Evolutionary conservation across 2,113 vertebrate genomes (phyloP), one percentile per base, ranked within the genome.

Genomic region (Ctenomys sociabilis): DNA sequence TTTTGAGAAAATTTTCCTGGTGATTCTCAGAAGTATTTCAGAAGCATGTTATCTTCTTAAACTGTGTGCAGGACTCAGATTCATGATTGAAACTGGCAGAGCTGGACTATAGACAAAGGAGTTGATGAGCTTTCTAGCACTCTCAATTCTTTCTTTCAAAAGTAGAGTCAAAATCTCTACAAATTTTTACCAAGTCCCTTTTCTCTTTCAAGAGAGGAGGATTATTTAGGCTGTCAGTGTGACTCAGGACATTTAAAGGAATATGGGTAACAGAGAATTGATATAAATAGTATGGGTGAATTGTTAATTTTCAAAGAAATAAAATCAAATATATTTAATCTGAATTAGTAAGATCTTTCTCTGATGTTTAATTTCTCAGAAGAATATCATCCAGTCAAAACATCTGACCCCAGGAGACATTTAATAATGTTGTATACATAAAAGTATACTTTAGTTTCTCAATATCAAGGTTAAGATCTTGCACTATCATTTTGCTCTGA

Each of bases 261-360:
- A 63, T 64, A 28, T 91, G 17, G 8, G 10, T 54, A 70, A 57
- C 17, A 92, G 2, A 43, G 7, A 81, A 32, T 84, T 85, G 14
- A 57, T 77, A 57, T 35, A 78, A 64, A 68, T 7, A 81, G 1
- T 7, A 43, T 40, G 68, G 5, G 57, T n/a, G 13, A 37, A 64
- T 83, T 52, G 83, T 61, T 24, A 77, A 28, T 78, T 93, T 92
- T 93, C 49, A 85, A 87, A 68, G 75, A 95, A 91, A 89, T 77
- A 30, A 68, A 86, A 66, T 95, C 68, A 93, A 86, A 93, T 80
- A 49, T 45, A 10, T 17, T 52, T 66, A 24, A 57, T 63, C 54
- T 54, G 16, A 88, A 86, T 78, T 66, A 57, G 61, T 30, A 90
- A 72, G 11, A 17, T n/a, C 8, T 64, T 68, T 85, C 35, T 84